phyloP scores from a whole-genome alignment of 2,888 invertebrate genomes.

The Panorpa germanica region DNA sequence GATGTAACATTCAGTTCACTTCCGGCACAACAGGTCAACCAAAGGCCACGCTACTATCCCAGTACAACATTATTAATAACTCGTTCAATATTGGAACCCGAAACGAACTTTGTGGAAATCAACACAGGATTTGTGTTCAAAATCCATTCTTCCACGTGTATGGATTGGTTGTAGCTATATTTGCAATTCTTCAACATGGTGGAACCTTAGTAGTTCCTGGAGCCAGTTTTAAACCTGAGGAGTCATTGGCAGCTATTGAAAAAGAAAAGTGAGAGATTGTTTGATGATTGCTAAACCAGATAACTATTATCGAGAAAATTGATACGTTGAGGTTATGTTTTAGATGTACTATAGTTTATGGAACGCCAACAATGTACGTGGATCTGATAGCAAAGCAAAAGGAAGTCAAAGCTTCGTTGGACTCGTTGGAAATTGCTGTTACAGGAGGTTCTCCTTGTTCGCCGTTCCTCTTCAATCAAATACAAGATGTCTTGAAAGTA shows the following conservation, averaged over 20 bases:
- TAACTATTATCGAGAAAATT: too few relatives aligned
- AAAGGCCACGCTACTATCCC: conserved; percentile 54
- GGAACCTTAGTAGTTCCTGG: conserved; percentile 39
- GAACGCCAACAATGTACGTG: conserved; percentile 77
- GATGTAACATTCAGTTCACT: conserved; percentile 65
- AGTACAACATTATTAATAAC: conserved; percentile 61
- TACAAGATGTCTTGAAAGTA: conserved; percentile 27
- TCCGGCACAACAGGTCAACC: conserved; percentile 64
- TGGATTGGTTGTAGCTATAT: conserved; percentile 43
- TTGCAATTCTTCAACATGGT: conserved; percentile 37
- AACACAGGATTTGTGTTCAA: conserved; percentile 33
- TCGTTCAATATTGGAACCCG: conserved; percentile 38
- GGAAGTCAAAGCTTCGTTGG: conserved; percentile 25
- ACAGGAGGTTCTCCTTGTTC: conserved; percentile 59
- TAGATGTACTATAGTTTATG: conserved; percentile 49
- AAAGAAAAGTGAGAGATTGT: conserved; percentile 43
- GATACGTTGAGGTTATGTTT: conserved; percentile 9
- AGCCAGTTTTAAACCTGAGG: conserved; percentile 35
- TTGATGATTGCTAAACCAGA: too few relatives aligned
- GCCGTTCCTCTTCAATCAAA: conserved; percentile 32
- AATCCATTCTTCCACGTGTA: conserved; percentile 73
- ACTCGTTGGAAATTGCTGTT: conserved; percentile 31
- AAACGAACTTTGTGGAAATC: conserved; percentile 21
- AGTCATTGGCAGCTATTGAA: conserved; percentile 39
- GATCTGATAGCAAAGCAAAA: conserved; percentile 41